phyloP scores from a whole-genome alignment of 2,888 invertebrate species.

The Mimumesa dahlbomi region DNA sequence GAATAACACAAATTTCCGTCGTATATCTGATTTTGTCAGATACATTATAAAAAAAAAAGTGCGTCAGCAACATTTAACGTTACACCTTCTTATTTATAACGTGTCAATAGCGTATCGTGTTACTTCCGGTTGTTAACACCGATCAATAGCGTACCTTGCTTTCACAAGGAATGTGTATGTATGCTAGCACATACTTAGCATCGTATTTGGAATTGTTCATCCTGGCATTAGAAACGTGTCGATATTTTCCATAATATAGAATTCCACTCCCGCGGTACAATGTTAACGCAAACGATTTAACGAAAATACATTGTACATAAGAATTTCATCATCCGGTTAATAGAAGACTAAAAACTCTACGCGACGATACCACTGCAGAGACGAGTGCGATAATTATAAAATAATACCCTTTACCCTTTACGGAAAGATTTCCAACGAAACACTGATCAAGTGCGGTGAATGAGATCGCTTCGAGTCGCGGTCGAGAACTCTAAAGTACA shows the following conservation, averaged over 20 bases:
- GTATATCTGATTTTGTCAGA: not conserved
- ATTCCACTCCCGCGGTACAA: not conserved
- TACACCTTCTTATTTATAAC: slow-evolving; percentile 41
- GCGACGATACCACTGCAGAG: too few relatives aligned
- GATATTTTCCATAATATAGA: too few relatives aligned
- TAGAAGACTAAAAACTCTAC: too few relatives aligned
- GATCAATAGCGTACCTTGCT: slow-evolving; percentile 45
- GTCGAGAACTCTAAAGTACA: slow-evolving; percentile 55
- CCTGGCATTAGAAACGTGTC: too few relatives aligned
- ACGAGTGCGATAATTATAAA: not conserved
- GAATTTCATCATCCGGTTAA: too few relatives aligned
- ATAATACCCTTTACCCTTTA: too few relatives aligned
- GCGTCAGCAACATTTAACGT: not conserved
- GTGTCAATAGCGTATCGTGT: slow-evolving; percentile 52
- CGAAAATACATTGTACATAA: too few relatives aligned
- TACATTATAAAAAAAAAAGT: not conserved
- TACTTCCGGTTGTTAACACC: slow-evolving; percentile 56
- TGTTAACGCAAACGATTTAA: not conserved
- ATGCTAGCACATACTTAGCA: too few relatives aligned
- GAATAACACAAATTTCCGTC: not conserved
- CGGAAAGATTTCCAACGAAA: too few relatives aligned
- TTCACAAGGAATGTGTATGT: slow-evolving; percentile 24
- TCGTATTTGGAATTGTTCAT: not conserved
- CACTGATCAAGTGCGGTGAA: slow-evolving; percentile 40
- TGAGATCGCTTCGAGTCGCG: slow-evolving; percentile 35